phyloP scores from a whole-genome alignment of 1,140 invertebrate genomes.

The Philotrypesis tridentata region DNA sequence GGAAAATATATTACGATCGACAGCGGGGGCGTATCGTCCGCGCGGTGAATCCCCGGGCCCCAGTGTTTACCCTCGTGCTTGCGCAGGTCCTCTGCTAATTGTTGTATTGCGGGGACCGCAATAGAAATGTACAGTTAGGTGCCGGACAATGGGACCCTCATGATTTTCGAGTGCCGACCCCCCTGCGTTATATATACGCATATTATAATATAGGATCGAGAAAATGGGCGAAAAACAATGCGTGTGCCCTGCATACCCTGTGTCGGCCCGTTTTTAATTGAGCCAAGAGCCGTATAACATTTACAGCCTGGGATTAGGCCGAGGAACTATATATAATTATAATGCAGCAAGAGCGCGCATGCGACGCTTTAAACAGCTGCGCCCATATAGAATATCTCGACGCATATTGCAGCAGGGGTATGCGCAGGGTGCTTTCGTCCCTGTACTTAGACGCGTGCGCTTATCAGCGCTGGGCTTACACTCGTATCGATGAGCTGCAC shows the following conservation, averaged over 20 bases:
- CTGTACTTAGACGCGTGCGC: too few species aligned
- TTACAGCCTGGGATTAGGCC: not conserved
- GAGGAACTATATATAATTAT: too few species aligned
- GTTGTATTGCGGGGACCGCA: slow-evolving; percentile 49
- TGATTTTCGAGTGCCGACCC: not conserved
- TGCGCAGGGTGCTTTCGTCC: too few species aligned
- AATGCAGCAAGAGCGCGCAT: too few species aligned
- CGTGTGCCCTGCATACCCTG: too few species aligned
- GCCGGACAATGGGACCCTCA: not conserved
- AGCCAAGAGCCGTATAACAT: not conserved
- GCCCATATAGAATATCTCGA: too few species aligned
- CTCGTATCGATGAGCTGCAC: too few species aligned
- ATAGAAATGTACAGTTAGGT: slow-evolving; percentile 51
- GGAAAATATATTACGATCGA: not conserved
- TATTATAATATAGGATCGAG: too few species aligned
- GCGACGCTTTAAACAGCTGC: too few species aligned
- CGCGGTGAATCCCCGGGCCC: not conserved
- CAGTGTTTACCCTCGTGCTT: not conserved
- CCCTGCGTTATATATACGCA: not conserved
- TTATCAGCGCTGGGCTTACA: too few species aligned
- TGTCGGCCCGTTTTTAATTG: slow-evolving; percentile 45
- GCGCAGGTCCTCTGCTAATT: slow-evolving; percentile 39
- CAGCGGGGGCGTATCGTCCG: not conserved
- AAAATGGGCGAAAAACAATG: not conserved
- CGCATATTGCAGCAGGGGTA: too few species aligned